phyloP scores from a whole-genome alignment of 2,888 invertebrate species.

The Phragmatobia fuliginosa region DNA sequence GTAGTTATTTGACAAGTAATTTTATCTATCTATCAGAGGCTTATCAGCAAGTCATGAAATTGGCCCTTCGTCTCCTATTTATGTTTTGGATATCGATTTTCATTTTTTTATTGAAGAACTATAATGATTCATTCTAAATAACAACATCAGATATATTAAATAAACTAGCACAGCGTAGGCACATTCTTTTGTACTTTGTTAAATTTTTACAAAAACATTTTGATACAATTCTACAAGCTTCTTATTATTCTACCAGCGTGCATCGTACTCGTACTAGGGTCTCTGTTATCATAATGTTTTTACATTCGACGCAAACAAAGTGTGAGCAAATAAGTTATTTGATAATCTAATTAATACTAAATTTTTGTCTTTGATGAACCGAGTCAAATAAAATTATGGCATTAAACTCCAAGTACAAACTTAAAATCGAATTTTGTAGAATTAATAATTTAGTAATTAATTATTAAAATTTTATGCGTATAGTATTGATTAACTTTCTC shows the following conservation, averaged over 20 bases:
- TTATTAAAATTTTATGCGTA: no score
- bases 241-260: constrained; percentile 27
- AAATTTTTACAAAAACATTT: background rate
- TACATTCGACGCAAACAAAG: constrained; percentile 6
- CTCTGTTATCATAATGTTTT: constrained; percentile 21
- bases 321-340: constrained; percentile 10
- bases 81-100: no score
- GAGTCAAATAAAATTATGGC: no score
- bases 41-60: no score
- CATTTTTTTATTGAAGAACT: no score
- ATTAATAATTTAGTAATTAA: background rate
- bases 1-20: no score
- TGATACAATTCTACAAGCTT: no score
- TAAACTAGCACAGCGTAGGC: background rate
- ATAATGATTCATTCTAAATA: background rate
- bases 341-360: constrained; percentile 9
- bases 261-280: background rate
- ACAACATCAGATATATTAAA: background rate
- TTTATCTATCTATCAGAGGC: no score
- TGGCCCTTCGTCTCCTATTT: no score
- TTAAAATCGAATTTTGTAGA: background rate
- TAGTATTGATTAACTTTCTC: background rate
- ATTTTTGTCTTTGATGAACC: background rate
- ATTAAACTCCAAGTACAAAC: background rate
- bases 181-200: background rate